Base-by-base conservation (phyloP, 1,140 invertebrate genomes). In the Bradynema listronoti region DNA sequence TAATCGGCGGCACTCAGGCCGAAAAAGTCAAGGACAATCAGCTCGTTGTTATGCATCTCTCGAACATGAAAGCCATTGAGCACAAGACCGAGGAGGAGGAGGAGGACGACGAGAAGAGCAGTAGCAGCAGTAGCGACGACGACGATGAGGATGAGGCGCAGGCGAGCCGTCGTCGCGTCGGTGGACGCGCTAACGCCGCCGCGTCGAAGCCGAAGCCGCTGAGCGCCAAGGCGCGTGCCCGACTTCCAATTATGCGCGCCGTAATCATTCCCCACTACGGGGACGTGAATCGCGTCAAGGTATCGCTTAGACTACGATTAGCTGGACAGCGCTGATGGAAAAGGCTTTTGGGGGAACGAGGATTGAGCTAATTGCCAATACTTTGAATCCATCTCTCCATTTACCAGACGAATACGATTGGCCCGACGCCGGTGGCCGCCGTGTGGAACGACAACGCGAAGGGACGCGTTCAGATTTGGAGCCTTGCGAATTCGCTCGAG, bases 371-470 rank as follows among this genome's bases (percentile, higher is more conserved):
- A n/a, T n/a, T n/a, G n/a, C n/a, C n/a, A n/a, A n/a, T n/a, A n/a
- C n/a, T n/a, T n/a, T n/a, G n/a, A n/a, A n/a, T n/a, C n/a, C n/a
- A n/a, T n/a, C n/a, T n/a, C n/a, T n/a, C n/a, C n/a, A n/a, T n/a
- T n/a, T n/a, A n/a, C n/a, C n/a, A n/a, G n/a, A n/a, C n/a, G n/a
- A n/a, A n/a, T n/a, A 51, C 65, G 4, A 36, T 68, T 6, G 66
- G 66, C 3, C 16, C 63, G 0, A 49, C 56, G 30, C 42, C 65
- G 16, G 64, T 69, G 6, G 55, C 50, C 33, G 67, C 67, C 9
- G 67, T 69, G 3, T 69, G 67, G 67, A 69, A 73, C 58, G 56
- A 58, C 29, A n/a, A n/a, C n/a, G n/a, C n/a, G n/a, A 30, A 66
- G 32, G 34, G 64, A 25, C 71, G 72, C 41, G 67, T 69, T 41